Base-by-base conservation (phyloP, 2,888 invertebrate genomes). In the Drosophila differens region DNA sequence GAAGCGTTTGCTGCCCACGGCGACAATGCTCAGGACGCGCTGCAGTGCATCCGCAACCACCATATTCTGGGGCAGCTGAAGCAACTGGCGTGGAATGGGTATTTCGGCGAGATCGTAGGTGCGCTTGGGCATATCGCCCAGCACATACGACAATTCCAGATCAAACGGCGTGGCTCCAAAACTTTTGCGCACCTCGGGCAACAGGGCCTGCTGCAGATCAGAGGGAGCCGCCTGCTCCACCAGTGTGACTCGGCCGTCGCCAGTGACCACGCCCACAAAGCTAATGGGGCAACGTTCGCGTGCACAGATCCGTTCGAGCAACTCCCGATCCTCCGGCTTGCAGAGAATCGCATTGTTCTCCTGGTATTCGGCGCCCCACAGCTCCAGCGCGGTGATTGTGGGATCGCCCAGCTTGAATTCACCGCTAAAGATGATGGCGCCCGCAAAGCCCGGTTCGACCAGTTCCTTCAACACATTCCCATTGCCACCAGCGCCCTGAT, bases 281-380 rank as follows among this genome's bases (percentile, higher is more conserved):
- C 96, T 96, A 1, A 99, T 96, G 0, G 98, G 97, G 92, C 99
- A 99, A 74, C 98, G 95, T 94, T 99, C 99, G 71, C 99, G 95
- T 39, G 94, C 93, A 64, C 97, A 97, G 67, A 99, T 97, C 75
- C 95, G 94, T 93, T 95, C 94, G 30, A 99, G 94, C 4, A 96
- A 82, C 1, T 93, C 87, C 28, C 95, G 94, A 90, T 97, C 95
- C 74, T 96, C 94, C 47, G 95, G 95, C 33, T 94, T 94, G 82
- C 98, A 97, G 3, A 99, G 94, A 75, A 99, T 94, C 0, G 99
- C 99, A 91, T 99, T 96, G 85, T 97, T 98, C 93, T 99, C 99
- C 93, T 99, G 99, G 93, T 99, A 99, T 93, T 99, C 99, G 0
- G 99, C 99, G 0, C 99, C 99, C 99, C 99, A 99, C 3, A 99